These are phyloP conservation scores for Watsonalla binaria DNA, from an alignment of 2,888 invertebrate genomes.

Conservation along the genomic window DNA sequence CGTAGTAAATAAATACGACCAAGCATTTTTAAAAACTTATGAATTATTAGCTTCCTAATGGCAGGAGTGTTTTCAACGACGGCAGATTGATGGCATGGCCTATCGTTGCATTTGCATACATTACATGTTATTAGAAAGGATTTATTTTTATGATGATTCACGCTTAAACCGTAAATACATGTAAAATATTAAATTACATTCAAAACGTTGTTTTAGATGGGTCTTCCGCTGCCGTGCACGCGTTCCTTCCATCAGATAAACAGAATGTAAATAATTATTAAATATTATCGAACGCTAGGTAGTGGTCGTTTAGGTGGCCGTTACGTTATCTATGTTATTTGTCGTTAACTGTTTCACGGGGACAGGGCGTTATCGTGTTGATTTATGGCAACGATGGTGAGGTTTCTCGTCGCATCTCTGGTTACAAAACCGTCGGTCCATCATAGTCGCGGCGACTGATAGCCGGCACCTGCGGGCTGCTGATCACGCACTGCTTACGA, in stretches of 20 bases:
- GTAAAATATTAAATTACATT: constrained; percentile 47
- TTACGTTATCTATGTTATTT: constrained; percentile 72
- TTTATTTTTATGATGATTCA: not conserved
- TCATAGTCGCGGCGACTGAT: constrained; percentile 41
- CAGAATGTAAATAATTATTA: constrained; percentile 73
- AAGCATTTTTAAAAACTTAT: no score
- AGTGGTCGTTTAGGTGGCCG: constrained; percentile 70
- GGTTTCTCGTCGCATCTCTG: constrained; percentile 52
- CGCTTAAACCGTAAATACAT: constrained; percentile 27
- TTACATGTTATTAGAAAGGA: no score
- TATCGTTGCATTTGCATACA: no score
- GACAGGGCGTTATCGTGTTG: constrained; percentile 64
- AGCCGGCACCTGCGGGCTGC: constrained; percentile 34
- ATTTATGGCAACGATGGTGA: constrained; percentile 59
- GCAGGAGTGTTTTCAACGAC: no score
- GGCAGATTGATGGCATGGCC: no score
- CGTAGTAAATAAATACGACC: no score
- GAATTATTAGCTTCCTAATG: no score
- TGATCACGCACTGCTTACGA: constrained; percentile 26
- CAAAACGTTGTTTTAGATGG: constrained; percentile 45
- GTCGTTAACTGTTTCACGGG: constrained; percentile 67
- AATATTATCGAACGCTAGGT: constrained; percentile 72
- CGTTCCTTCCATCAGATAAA: constrained; percentile 68
- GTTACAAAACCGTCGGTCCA: constrained; percentile 50
- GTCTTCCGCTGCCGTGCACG: constrained; percentile 49